Percentiles rank a stretch among this genome's conserved stretches.
Conservation (phyloP, 2,113 vertebrate species). For the Fregetta grallaria region DNA sequence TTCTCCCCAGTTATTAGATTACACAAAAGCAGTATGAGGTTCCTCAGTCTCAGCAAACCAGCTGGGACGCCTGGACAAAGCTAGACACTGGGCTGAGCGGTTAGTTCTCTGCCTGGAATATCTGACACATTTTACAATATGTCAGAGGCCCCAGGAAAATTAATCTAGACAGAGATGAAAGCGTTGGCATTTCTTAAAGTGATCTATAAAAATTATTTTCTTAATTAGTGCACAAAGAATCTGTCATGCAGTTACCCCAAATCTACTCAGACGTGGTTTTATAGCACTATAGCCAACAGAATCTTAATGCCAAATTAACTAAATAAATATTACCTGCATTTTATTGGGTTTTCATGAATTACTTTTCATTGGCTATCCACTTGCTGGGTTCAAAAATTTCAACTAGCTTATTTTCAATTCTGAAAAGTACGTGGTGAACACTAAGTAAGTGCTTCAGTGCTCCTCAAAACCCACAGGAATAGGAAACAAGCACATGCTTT, state of each 20-base stretch:
- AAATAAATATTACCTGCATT: not conserved
- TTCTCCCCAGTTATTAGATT: not conserved
- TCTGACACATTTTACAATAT: not conserved
- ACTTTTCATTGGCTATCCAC: not conserved
- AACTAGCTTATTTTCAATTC: not conserved
- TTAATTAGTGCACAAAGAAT: not conserved
- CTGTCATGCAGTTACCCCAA: not conserved
- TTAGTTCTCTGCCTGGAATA: not conserved
- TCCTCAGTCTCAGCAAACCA: not conserved
- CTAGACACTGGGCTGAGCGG: not conserved
- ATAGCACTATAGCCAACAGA: not conserved
- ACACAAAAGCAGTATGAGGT: constrained; percentile 22
- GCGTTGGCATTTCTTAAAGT: not conserved
- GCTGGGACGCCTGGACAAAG: not conserved
- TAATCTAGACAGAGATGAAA: not conserved
- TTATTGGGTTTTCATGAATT: not conserved
- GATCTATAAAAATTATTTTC: not conserved
- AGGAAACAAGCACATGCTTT: not conserved
- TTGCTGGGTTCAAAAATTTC: not conserved
- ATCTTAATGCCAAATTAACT: not conserved
- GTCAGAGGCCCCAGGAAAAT: not conserved
- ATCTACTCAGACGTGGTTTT: not conserved
- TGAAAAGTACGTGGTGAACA: not conserved
- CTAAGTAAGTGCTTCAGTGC: not conserved
- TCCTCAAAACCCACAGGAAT: not conserved